phyloP scores from a whole-genome alignment of 2,888 invertebrate genomes.

The Andricus curvator region DNA sequence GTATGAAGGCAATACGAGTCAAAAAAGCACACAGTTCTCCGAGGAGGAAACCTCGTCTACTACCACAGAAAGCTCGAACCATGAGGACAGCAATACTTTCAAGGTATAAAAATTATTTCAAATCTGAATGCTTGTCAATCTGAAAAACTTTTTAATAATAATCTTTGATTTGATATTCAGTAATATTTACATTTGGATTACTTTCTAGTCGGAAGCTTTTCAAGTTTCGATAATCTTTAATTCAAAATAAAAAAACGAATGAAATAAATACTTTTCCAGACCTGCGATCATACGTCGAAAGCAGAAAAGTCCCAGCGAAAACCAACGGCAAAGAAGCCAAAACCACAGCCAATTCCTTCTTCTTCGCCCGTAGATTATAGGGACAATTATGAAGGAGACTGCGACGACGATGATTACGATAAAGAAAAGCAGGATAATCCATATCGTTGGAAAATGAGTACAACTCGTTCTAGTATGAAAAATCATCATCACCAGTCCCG shows the following conservation, averaged over 20 bases:
- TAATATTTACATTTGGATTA: too few species aligned
- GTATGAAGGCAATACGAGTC: conserved; percentile 71
- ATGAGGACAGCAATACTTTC: conserved; percentile 79
- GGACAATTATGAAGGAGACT: conserved; percentile 79
- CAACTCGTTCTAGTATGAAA: conserved; percentile 68
- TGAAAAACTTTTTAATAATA: too few species aligned
- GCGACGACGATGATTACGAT: conserved; percentile 76
- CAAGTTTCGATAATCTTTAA: not conserved
- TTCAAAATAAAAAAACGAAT: not conserved
- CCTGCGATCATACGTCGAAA: conserved; percentile 66
- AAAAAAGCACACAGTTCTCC: conserved; percentile 75
- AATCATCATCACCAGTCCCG: conserved; percentile 65
- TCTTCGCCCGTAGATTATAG: conserved; percentile 72
- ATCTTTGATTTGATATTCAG: too few species aligned
- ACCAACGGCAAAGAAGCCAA: conserved; percentile 68
- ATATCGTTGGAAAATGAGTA: conserved; percentile 74
- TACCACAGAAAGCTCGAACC: conserved; percentile 85
- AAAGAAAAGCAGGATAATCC: conserved; percentile 70
- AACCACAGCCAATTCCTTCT: conserved; percentile 63
- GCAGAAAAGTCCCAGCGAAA: conserved; percentile 71
- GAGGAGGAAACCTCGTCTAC: conserved; percentile 86
- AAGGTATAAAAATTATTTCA: conserved; percentile 57
- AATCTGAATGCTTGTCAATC: not conserved
- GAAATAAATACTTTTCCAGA: conserved; percentile 48
- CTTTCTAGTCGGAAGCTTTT: not conserved